Evolutionary conservation across 2,888 invertebrate species (phyloP).

Genomic region (Periphyllus acericola): DNA sequence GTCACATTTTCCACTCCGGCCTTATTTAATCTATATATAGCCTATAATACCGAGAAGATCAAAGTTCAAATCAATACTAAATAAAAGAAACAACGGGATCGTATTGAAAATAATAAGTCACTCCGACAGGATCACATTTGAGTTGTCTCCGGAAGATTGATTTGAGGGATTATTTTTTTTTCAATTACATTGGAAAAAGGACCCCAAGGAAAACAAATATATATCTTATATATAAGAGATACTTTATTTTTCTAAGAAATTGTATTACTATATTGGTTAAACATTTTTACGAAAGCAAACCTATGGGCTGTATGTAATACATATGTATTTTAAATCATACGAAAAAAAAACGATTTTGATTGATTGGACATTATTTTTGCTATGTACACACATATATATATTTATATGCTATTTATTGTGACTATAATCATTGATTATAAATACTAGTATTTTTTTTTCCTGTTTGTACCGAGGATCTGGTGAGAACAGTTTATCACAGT

Average conservation of each 20-base stretch:
- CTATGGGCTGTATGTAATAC: not conserved
- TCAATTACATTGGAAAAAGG: conserved; percentile 40
- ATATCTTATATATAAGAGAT: not conserved
- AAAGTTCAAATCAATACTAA: conserved; percentile 24
- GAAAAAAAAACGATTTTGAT: not conserved
- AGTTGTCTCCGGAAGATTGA: conserved; percentile 51
- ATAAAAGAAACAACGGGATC: conserved; percentile 8
- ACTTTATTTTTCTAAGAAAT: conserved; percentile 22
- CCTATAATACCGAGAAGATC: not conserved
- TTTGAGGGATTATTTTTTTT: conserved; percentile 41
- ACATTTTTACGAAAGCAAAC: conserved; percentile 11
- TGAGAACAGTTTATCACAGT: too few species aligned
- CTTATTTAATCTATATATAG: not conserved
- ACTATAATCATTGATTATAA: too few species aligned
- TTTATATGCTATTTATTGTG: too few species aligned
- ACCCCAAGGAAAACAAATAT: conserved; percentile 22
- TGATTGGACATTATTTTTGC: not conserved
- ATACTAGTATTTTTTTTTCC: too few species aligned
- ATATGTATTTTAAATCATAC: not conserved
- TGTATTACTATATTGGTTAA: conserved; percentile 21
- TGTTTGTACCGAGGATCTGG: too few species aligned
- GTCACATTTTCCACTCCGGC: conserved; percentile 16
- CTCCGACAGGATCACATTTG: conserved; percentile 30
- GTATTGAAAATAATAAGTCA: conserved; percentile 51
- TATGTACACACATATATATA: too few species aligned